Evolutionary conservation across 2,888 invertebrate genomes (phyloP).

Genomic region (Smittia sp.): DNA sequence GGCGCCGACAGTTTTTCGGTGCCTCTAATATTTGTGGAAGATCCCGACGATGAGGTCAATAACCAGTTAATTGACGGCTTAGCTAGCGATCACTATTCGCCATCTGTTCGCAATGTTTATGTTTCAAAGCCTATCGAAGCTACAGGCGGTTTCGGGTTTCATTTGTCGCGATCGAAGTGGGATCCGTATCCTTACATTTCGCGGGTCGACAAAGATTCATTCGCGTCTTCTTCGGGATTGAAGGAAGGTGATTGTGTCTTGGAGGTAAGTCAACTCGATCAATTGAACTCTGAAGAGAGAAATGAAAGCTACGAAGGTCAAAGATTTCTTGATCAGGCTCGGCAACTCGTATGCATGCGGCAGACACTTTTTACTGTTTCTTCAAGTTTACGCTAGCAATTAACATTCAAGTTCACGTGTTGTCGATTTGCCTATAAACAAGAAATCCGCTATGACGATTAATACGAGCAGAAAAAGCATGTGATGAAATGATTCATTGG

Average conservation of each 20-base stretch:
- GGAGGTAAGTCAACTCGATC: conserved; percentile 60
- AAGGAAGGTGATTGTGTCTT: conserved; percentile 70
- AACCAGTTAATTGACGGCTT: conserved; percentile 12
- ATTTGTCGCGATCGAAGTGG: conserved; percentile 72
- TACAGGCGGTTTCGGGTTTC: conserved; percentile 67
- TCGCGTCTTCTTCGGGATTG: conserved; percentile 64
- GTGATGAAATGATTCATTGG: background rate
- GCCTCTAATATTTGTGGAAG: conserved; percentile 33
- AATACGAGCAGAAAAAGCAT: no score
- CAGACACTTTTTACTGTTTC: background rate
- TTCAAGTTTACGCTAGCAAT: background rate
- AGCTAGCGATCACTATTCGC: conserved; percentile 47
- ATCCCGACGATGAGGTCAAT: conserved; percentile 34
- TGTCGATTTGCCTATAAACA: background rate
- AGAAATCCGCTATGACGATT: background rate
- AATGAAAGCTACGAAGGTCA: background rate
- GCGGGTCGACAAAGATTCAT: conserved; percentile 61
- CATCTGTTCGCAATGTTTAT: conserved; percentile 54
- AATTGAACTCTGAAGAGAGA: background rate
- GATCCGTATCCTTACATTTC: conserved; percentile 80
- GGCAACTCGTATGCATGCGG: background rate
- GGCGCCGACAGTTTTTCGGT: background rate
- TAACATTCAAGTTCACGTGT: conserved; percentile 4
- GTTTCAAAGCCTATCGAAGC: conserved; percentile 60
- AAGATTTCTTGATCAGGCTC: background rate